These are phyloP conservation scores for Monarcha castaneiventris DNA, from an alignment of 2,113 vertebrate genomes.

Conservation along the genomic window DNA sequence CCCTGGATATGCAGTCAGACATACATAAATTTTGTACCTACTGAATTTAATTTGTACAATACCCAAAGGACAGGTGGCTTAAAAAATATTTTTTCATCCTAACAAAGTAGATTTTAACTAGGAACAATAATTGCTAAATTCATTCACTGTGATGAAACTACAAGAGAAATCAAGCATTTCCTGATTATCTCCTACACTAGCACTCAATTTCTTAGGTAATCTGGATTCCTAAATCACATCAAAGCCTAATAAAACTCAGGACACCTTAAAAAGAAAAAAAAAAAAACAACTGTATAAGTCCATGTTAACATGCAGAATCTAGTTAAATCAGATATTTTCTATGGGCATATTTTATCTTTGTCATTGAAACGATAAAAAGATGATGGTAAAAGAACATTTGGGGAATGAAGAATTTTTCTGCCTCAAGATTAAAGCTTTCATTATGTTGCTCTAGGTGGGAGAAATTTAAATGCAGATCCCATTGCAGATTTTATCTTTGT, in stretches of 20 bases:
- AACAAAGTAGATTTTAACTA: slow-evolving; percentile 2
- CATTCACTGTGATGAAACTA: slow-evolving; percentile 9
- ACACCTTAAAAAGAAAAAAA: slow-evolving; percentile 44
- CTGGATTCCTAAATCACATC: slow-evolving; percentile 59
- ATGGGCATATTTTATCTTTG: slow-evolving; percentile 42
- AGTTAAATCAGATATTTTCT: slow-evolving; percentile 42
- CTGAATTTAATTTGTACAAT: neutral
- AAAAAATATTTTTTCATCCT: neutral
- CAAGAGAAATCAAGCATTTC: slow-evolving; percentile 41
- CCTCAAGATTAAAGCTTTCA: neutral
- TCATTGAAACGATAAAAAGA: slow-evolving; percentile 39
- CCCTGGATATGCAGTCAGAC: neutral
- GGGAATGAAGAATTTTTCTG: neutral
- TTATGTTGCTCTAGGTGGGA: neutral
- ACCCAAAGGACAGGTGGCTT: neutral
- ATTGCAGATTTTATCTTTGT: neutral
- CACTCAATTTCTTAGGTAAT: slow-evolving; percentile 50
- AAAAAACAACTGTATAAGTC: neutral
- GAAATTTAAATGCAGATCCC: slow-evolving; percentile 12
- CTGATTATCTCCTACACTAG: slow-evolving; percentile 27
- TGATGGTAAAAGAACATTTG: neutral
- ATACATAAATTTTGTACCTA: neutral
- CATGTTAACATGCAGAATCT: slow-evolving; percentile 41
- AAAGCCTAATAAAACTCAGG: slow-evolving; percentile 43
- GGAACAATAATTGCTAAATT: neutral